Evolutionary conservation across 2,797 vertebrate species (phyloP), one percentile per base, ranked within the genome.

Genomic region (Acanthurus tractus): DNA sequence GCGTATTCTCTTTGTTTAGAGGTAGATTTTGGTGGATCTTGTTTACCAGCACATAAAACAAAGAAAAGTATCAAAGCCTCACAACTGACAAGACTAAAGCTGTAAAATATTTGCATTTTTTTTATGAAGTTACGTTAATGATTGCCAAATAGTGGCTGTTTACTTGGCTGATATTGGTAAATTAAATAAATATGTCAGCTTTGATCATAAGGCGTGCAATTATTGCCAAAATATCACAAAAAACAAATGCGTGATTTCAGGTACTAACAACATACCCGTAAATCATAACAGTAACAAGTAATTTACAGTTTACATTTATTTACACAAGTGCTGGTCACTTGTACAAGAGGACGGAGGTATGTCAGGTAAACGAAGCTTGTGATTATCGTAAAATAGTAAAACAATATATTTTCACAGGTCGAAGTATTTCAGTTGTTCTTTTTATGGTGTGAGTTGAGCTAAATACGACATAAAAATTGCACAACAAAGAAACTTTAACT

Each of bases 401-500:
- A 40, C 7, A 1, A 18, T 52, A 13, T 25, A 0, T 1, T 2
- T 22, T n/a, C 4, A 15, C 8, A 9, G 11, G 48, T 36, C 56
- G 73, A 57, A 46, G 45, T 52, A 9, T 40, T 56, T 58, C 11
- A 38, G 15, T 15, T 1, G 50, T 2, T 29, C 8, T 36, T 29
- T 54, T 20, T n/a, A 48, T 55, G 0, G 6, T 20, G 48, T 20
- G 7, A 49, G 1, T 25, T 1, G 25, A 63, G 15, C 2, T 69
- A 20, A 29, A 7, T 18, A 44, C 10, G 18, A 55, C 13, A 4
- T 2, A 46, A 3, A 48, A 6, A 57, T 74, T 49, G 59, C 52
- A 67, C 56, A 77, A 80, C 36, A 45, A 58, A 53, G 68, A 40
- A 55, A 74, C 22, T 18, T 6, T 0, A 25, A 22, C 18, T 4